Evolutionary conservation across 2,888 invertebrate genomes (phyloP).

Genomic region (Hanleya hanleyi): DNA sequence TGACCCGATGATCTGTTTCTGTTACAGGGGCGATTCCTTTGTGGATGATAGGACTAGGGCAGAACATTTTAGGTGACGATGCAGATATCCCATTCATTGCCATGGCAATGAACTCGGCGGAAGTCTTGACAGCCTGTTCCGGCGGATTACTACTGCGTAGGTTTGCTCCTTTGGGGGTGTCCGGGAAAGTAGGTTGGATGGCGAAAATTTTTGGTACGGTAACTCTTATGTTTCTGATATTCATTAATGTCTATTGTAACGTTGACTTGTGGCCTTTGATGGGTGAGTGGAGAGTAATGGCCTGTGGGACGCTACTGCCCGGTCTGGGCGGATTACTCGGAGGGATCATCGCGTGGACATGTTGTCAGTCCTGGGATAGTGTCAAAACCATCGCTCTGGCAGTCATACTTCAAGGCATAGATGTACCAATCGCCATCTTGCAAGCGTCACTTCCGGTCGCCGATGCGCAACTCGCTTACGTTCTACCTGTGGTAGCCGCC

Average conservation of each 20-base stretch:
- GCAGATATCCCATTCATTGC: neutral
- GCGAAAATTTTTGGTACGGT: neutral
- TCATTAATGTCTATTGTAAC: neutral
- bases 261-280: neutral
- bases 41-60: neutral
- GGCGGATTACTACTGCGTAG: neutral
- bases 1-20: neutral
- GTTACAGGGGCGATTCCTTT: neutral
- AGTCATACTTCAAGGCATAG: neutral
- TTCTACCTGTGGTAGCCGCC: neutral
- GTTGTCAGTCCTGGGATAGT: neutral
- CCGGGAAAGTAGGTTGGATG: neutral
- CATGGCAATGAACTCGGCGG: neutral
- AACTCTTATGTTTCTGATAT: neutral
- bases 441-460: neutral
- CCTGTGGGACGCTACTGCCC: neutral
- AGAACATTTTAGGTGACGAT: neutral
- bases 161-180: neutral
- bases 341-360: neutral
- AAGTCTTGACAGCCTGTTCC: neutral
- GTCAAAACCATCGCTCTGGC: neutral
- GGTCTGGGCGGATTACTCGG: neutral
- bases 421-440: neutral
- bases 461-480: neutral
- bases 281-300: neutral